Evolutionary conservation across 2,113 vertebrate species (phyloP).

Genomic region (human): DNA sequence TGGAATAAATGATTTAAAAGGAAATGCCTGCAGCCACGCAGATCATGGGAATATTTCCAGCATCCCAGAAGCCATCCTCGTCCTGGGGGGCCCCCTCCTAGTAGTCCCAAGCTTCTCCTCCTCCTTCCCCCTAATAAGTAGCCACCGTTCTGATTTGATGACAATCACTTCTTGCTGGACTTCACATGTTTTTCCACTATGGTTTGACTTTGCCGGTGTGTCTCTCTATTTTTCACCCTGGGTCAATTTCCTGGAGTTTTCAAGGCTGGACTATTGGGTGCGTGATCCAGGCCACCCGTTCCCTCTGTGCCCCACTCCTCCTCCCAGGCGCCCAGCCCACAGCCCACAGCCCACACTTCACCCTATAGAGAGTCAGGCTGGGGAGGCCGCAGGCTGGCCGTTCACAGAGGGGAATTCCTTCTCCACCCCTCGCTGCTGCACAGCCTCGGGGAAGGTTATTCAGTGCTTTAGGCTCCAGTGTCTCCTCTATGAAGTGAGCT

Average conservation of each 20-base stretch:
- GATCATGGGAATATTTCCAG: not conserved
- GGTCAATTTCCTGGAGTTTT: not conserved
- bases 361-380: not conserved
- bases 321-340: not conserved
- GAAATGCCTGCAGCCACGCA: not conserved
- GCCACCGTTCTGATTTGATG: not conserved
- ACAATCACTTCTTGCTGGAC: rapidly evolving
- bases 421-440: not conserved
- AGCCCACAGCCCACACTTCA: not conserved
- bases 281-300: not conserved
- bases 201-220: not conserved
- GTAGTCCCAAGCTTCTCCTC: too few relatives aligned
- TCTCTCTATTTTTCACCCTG: not conserved
- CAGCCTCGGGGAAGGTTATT: not conserved
- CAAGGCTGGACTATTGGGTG: not conserved
- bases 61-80: not conserved
- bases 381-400: not conserved
- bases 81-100: not conserved
- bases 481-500: not conserved
- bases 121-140: not conserved
- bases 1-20: not conserved
- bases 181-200: rapidly evolving
- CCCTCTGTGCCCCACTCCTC: not conserved
- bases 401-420: not conserved
- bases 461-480: not conserved